phyloP scores from a whole-genome alignment of 2,113 vertebrate genomes.

The Forbesichthys papilliferus region DNA sequence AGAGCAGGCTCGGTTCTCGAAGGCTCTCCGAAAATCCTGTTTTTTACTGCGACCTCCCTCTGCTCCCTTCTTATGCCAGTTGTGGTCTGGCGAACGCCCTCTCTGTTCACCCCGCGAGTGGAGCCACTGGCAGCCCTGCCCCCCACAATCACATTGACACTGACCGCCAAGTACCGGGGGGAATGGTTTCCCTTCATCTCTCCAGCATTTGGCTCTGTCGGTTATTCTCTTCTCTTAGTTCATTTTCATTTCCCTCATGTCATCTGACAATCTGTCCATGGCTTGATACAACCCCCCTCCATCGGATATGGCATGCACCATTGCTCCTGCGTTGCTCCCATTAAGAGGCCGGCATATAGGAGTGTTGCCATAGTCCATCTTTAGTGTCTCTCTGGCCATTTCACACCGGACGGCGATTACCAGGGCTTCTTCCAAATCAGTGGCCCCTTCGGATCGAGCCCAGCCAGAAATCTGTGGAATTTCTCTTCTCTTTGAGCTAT shows the following conservation, averaged over 20 bases:
- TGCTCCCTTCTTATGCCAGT: neutral
- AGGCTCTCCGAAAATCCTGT: neutral
- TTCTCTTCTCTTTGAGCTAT: slow-evolving; percentile 3
- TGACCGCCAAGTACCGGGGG: too few relatives aligned
- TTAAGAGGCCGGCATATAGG: neutral
- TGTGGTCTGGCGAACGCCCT: too few relatives aligned
- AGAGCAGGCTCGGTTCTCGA: neutral
- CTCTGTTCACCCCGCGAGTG: too few relatives aligned
- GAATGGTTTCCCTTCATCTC: too few relatives aligned
- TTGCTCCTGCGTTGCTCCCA: neutral
- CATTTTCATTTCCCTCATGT: too few relatives aligned
- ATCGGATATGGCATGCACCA: slow-evolving; percentile 1
- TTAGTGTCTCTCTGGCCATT: slow-evolving; percentile 7
- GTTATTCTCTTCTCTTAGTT: too few relatives aligned
- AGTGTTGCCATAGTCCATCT: neutral
- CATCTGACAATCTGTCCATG: neutral
- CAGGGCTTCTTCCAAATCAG: slow-evolving; percentile 19
- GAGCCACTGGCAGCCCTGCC: too few relatives aligned
- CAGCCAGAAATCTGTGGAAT: neutral
- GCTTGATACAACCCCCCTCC: neutral
- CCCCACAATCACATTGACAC: too few relatives aligned
- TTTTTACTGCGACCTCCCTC: neutral
- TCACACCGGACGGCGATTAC: slow-evolving; percentile 11
- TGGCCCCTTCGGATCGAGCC: neutral
- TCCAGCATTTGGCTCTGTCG: too few relatives aligned